A percentile compares a stretch with the other conserved stretches of the same genome.
Conservation (phyloP, 1,140 invertebrate species). For the Drosophila takahashii region DNA sequence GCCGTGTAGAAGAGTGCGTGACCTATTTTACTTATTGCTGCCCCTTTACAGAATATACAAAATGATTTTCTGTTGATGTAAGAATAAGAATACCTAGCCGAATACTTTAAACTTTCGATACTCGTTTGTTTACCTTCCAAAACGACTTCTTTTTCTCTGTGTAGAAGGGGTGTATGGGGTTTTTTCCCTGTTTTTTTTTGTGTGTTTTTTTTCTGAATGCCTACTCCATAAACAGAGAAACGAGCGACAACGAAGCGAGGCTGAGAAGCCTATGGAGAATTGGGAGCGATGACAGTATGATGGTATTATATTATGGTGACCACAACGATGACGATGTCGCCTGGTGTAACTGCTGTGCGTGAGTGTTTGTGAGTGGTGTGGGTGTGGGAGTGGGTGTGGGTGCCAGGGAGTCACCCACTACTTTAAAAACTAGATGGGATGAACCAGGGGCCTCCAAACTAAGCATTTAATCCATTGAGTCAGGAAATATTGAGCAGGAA, state of each 20-base stretch:
- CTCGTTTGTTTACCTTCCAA: background rate
- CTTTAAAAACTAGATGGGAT: constrained; percentile 9
- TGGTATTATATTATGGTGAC: constrained; percentile 24
- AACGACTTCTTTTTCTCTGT: constrained; percentile 1
- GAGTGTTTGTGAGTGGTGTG: constrained; percentile 22
- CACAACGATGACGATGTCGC: constrained; percentile 24
- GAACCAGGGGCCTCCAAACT: background rate
- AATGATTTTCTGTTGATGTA: constrained; percentile 6
- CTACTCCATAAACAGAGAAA: constrained; percentile 32
- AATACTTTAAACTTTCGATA: background rate
- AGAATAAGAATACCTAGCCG: background rate
- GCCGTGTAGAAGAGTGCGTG: constrained; percentile 5
- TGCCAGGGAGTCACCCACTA: constrained; percentile 2
- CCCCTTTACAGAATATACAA: constrained; percentile 2
- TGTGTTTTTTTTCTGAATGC: constrained; percentile 20
- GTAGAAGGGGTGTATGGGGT: constrained; percentile 28
- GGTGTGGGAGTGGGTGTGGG: background rate
- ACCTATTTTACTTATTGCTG: constrained; percentile 4
- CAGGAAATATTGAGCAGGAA: background rate
- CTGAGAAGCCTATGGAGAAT: constrained; percentile 40
- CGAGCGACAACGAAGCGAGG: constrained; percentile 28
- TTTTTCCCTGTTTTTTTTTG: background rate
- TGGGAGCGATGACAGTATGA: constrained; percentile 33
- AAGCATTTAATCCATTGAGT: background rate
- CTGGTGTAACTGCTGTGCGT: constrained; percentile 21